Conservation (phyloP, 2,888 invertebrate species). For the Drosophila subquinaria region DNA sequence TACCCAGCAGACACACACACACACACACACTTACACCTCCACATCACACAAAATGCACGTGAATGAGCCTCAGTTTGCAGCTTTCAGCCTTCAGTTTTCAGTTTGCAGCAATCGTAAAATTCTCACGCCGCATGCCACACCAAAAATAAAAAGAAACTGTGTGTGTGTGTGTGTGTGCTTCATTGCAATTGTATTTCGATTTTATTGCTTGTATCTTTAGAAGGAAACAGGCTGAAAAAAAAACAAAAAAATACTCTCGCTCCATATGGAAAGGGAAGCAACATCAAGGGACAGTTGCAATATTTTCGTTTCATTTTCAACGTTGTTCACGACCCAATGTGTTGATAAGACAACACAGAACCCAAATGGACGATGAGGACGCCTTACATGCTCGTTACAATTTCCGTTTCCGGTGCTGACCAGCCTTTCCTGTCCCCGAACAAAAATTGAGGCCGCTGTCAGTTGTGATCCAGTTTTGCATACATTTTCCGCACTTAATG, state of each 20-base stretch:
- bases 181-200: slow-evolving; percentile 78
- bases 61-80: slow-evolving; percentile 58
- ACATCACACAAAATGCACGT: slow-evolving; percentile 40
- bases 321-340: slow-evolving; percentile 64
- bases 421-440: neutral
- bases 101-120: slow-evolving; percentile 65
- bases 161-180: slow-evolving; percentile 25
- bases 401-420: slow-evolving; percentile 62
- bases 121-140: slow-evolving; percentile 59
- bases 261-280: slow-evolving; percentile 20
- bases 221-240: slow-evolving; percentile 38
- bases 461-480: slow-evolving; percentile 57
- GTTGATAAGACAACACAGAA: slow-evolving; percentile 71
- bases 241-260: slow-evolving; percentile 4
- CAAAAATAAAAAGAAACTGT: slow-evolving; percentile 8
- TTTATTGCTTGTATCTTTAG: slow-evolving; percentile 76
- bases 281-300: slow-evolving; percentile 71
- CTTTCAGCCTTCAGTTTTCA: slow-evolving; percentile 52
- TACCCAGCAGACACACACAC: slow-evolving; percentile 50
- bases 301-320: slow-evolving; percentile 77
- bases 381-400: slow-evolving; percentile 65
- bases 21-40: slow-evolving; percentile 9
- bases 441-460: slow-evolving; percentile 46
- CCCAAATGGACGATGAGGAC: slow-evolving; percentile 4
- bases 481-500: slow-evolving; percentile 56